phyloP scores from a whole-genome alignment of 2,797 vertebrate species.

The Buceros bicornis region DNA sequence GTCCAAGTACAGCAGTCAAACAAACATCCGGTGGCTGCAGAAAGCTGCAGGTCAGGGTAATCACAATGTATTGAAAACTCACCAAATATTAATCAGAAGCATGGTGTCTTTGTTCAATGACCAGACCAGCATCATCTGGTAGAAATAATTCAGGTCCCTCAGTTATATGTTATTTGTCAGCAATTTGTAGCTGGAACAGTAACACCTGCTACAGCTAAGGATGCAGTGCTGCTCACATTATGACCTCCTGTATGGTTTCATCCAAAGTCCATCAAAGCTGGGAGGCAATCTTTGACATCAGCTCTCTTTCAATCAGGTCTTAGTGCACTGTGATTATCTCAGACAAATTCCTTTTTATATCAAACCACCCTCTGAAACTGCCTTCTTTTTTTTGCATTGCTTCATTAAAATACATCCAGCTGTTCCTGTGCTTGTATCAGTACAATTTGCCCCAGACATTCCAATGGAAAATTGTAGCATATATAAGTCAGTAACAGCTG shows the following conservation, averaged over 20 bases:
- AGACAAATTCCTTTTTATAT: constrained; percentile 47
- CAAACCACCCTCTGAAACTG: constrained; percentile 26
- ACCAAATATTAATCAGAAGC: constrained; percentile 25
- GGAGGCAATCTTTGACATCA: constrained; percentile 29
- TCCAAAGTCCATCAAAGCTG: constrained; percentile 22
- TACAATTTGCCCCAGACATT: constrained; percentile 65
- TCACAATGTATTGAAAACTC: constrained; percentile 7
- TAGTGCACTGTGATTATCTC: constrained; percentile 14
- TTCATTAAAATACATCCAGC: constrained; percentile 67
- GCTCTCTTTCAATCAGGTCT: constrained; percentile 29
- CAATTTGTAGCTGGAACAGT: neutral
- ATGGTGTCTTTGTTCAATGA: neutral
- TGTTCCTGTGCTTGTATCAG: constrained; percentile 43
- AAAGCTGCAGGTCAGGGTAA: constrained; percentile 18
- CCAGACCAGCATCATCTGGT: neutral
- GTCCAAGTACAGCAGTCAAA: neutral
- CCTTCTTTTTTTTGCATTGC: neutral
- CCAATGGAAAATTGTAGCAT: constrained; percentile 42
- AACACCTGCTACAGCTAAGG: constrained; percentile 32
- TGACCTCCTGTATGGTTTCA: neutral
- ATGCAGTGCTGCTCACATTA: neutral
- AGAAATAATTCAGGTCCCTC: neutral
- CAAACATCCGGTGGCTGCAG: neutral
- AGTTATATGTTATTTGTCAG: constrained; percentile 28
- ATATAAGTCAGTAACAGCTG: constrained; percentile 58